These are phyloP conservation scores for Cinclus cinclus DNA, from an alignment of 2,113 vertebrate genomes.

Conservation along the genomic window DNA sequence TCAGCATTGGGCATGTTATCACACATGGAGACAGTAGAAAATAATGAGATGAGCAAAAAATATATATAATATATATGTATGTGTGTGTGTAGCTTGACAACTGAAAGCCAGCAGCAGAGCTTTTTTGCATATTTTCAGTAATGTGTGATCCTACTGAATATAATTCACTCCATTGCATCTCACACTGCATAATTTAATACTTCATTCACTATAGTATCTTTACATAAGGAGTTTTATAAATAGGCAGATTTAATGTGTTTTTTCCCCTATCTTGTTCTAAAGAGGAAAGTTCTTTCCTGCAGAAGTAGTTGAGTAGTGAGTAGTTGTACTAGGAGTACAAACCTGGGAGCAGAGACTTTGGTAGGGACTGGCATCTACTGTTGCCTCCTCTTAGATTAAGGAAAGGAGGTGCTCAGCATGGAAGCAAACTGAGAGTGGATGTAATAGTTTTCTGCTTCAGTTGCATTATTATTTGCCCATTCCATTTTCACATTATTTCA, in stretches of 20 bases:
- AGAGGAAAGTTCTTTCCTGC: background rate
- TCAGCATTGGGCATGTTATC: constrained; percentile 59
- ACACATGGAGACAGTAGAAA: constrained; percentile 37
- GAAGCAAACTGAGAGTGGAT: background rate
- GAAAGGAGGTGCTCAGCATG: background rate
- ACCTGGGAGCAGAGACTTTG: background rate
- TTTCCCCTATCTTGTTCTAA: background rate
- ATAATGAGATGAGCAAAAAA: constrained; percentile 55
- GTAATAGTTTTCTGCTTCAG: constrained; percentile 12
- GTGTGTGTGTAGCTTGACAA: background rate
- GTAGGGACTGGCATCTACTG: background rate
- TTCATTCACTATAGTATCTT: constrained; percentile 59
- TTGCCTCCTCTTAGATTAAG: background rate
- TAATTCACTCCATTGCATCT: constrained; percentile 62
- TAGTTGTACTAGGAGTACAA: background rate
- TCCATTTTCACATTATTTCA: constrained; percentile 21
- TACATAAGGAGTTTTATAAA: constrained; percentile 63
- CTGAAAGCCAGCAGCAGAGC: constrained; percentile 23
- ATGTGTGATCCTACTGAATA: constrained; percentile 61
- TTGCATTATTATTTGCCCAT: background rate
- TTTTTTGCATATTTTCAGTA: constrained; percentile 52
- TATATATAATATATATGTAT: background rate
- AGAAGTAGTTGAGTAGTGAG: background rate
- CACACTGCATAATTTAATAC: constrained; percentile 55
- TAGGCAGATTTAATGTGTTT: background rate